Percentiles rank a stretch among this genome's conserved stretches.
Evolutionary conservation across 2,113 vertebrate species (phyloP).

Genomic region (Larimichthys polyactis): DNA sequence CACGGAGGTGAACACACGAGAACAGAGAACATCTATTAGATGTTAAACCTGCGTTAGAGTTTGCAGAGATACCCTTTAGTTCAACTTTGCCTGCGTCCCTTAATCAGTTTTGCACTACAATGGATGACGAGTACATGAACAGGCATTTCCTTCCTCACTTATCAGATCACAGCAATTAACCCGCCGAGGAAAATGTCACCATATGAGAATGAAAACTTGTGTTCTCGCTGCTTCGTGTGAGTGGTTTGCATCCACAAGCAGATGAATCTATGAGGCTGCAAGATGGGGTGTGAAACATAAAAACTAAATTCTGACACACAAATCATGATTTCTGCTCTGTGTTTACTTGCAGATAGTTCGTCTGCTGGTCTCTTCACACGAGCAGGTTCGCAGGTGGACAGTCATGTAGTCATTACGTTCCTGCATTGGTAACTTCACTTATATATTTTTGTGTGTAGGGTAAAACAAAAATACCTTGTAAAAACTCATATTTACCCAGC

Average conservation of each 20-base stretch:
- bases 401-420: too few species aligned
- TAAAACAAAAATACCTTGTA: too few species aligned
- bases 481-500: too few species aligned
- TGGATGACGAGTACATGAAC: background rate
- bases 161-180: background rate
- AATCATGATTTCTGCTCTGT: too few species aligned
- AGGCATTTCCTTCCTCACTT: background rate
- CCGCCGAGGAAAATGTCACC: background rate
- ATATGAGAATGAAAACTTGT: background rate
- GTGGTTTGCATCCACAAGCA: background rate
- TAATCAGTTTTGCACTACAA: background rate
- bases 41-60: background rate
- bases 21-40: too few species aligned
- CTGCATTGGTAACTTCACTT: too few species aligned
- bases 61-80: background rate
- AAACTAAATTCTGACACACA: too few species aligned
- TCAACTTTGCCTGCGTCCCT: background rate
- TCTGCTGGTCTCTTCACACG: too few species aligned
- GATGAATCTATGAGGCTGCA: background rate
- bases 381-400: too few species aligned
- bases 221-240: background rate
- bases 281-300: too few species aligned
- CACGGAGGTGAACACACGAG: background rate
- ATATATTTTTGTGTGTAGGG: too few species aligned
- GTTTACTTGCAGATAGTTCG: too few species aligned